phyloP scores from a whole-genome alignment of 2,888 invertebrate species.

The Dioctria rufipes region DNA sequence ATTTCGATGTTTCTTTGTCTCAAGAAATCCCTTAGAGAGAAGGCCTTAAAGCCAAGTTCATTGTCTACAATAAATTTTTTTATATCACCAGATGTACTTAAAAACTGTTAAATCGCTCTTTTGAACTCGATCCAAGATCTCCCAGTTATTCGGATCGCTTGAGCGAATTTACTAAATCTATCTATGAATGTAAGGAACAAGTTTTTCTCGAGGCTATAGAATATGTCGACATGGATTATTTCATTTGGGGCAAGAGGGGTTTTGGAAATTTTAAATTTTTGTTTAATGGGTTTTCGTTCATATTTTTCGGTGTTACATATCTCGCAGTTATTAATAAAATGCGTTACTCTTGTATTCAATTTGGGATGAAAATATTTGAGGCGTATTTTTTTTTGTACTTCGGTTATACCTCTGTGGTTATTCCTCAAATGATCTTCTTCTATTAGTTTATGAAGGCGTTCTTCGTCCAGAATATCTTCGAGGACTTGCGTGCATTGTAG shows the following conservation, averaged over 20 bases:
- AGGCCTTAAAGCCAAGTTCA: background rate
- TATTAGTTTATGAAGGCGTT: background rate
- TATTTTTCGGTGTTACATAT: slow-evolving; percentile 18
- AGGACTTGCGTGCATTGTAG: background rate
- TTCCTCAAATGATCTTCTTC: slow-evolving; percentile 45
- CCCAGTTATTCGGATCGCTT: background rate
- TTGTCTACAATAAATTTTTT: background rate
- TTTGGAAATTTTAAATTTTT: slow-evolving; percentile 58
- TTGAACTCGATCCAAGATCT: background rate
- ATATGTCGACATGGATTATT: slow-evolving; percentile 58
- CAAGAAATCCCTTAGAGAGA: background rate
- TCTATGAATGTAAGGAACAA: background rate
- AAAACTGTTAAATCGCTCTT: background rate
- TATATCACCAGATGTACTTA: slow-evolving; percentile 41
- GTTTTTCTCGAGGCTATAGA: background rate
- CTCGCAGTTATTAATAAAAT: slow-evolving; percentile 35
- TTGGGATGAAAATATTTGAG: slow-evolving; percentile 12
- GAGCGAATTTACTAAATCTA: slow-evolving; percentile 57
- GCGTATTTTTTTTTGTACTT: background rate
- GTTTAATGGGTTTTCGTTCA: slow-evolving; percentile 39
- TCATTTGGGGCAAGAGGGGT: slow-evolving; percentile 59
- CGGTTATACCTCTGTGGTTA: slow-evolving; percentile 52
- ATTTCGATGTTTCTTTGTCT: background rate
- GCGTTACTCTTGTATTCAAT: slow-evolving; percentile 9
- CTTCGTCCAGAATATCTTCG: slow-evolving; percentile 20